Conservation (phyloP, 1,140 invertebrate genomes). For the Zaprionus nigranus region DNA sequence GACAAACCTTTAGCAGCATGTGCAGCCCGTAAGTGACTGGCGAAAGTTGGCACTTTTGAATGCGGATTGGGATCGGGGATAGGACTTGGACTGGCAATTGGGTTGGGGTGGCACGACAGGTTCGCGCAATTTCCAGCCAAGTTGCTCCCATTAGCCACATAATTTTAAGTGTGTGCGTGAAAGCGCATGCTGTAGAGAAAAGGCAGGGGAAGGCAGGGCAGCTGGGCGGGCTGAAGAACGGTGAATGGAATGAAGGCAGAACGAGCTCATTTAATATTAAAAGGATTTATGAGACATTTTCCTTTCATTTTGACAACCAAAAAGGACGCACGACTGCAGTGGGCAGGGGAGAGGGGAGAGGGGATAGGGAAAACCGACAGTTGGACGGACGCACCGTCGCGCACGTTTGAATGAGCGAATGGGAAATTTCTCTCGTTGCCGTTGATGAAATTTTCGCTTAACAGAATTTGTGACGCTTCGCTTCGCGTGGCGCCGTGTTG, state of each 20-base stretch:
- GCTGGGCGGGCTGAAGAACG: neutral
- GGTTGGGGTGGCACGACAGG: slow-evolving; percentile 49
- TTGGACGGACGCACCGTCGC: slow-evolving; percentile 1
- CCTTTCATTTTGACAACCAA: slow-evolving; percentile 81
- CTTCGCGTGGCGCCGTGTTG: slow-evolving; percentile 59
- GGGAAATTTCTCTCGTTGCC: slow-evolving; percentile 66
- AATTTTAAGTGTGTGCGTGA: slow-evolving; percentile 80
- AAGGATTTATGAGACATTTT: slow-evolving; percentile 83
- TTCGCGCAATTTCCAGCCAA: slow-evolving; percentile 77
- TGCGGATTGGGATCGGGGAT: neutral
- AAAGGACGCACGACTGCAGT: slow-evolving; percentile 27
- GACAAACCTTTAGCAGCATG: slow-evolving; percentile 37
- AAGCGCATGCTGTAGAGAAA: slow-evolving; percentile 9
- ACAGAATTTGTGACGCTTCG: slow-evolving; percentile 80
- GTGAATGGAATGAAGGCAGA: slow-evolving; percentile 16
- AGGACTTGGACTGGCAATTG: slow-evolving; percentile 26
- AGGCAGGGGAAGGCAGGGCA: too few species aligned
- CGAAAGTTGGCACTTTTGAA: slow-evolving; percentile 39
- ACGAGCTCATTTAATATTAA: slow-evolving; percentile 82
- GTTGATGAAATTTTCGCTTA: slow-evolving; percentile 83
- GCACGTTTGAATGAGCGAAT: slow-evolving; percentile 51
- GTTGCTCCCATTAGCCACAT: slow-evolving; percentile 82
- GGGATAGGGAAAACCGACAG: neutral
- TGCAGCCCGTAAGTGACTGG: slow-evolving; percentile 42
- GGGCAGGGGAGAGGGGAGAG: neutral